Evolutionary conservation across 2,113 vertebrate genomes (phyloP).

Genomic region (Oxygymnocypris stewartii): DNA sequence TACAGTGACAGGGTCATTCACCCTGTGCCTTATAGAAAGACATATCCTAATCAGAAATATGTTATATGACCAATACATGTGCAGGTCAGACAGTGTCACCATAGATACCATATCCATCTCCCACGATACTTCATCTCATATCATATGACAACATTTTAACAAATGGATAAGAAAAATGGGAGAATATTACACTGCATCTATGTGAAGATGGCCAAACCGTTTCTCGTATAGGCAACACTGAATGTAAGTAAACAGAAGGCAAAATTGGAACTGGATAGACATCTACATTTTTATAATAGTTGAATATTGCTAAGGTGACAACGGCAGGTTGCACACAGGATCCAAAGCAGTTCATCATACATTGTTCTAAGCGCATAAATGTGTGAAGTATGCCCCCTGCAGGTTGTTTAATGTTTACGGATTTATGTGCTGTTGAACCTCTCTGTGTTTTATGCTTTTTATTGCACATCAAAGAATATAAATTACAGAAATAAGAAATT

Average conservation of each 20-base stretch:
- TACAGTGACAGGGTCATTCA: conserved; percentile 33
- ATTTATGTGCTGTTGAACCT: background rate
- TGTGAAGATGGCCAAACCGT: background rate
- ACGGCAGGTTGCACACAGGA: background rate
- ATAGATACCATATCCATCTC: background rate
- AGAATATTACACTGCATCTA: background rate
- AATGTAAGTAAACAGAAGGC: background rate
- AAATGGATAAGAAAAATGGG: background rate
- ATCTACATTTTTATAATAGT: background rate
- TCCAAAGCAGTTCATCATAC: background rate
- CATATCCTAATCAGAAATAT: background rate
- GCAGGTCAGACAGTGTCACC: background rate
- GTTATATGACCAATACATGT: background rate
- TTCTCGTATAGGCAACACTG: background rate
- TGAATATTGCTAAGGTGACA: background rate
- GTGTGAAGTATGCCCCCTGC: conserved; percentile 47
- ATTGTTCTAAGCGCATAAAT: background rate
- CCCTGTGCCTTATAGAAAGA: conserved; percentile 21
- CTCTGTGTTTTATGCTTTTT: background rate
- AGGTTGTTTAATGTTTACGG: conserved; percentile 7
- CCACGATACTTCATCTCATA: background rate
- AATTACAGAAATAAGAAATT: too few relatives aligned
- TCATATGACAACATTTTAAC: background rate
- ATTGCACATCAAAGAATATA: background rate
- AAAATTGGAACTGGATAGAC: background rate